Percentiles rank a stretch among this genome's conserved stretches.
phyloP scores from a whole-genome alignment of 2,797 vertebrate genomes.

The Nyctalus aviator region DNA sequence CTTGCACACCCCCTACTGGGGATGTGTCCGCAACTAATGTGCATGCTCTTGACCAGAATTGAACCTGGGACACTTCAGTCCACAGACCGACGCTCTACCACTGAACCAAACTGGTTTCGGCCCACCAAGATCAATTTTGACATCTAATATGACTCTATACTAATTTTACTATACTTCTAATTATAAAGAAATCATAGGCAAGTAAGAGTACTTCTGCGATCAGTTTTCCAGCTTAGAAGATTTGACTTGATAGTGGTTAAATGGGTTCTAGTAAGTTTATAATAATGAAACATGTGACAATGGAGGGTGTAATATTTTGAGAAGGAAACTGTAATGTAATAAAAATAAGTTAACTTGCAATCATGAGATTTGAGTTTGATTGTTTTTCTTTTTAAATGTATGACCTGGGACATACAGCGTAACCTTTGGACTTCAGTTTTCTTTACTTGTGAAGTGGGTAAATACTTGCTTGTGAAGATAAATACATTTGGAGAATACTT shows the following conservation, averaged over 20 bases:
- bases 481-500: constrained; percentile 13
- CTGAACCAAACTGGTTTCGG: too few relatives aligned
- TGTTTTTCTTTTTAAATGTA: background rate
- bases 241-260: constrained; percentile 22
- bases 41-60: too few relatives aligned
- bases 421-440: constrained; percentile 20
- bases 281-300: constrained; percentile 17
- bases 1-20: too few relatives aligned
- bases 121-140: constrained; percentile 39
- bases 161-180: constrained; percentile 13
- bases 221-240: constrained; percentile 19
- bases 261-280: constrained; percentile 7
- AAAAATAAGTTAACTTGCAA: constrained; percentile 27
- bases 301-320: background rate
- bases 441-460: background rate
- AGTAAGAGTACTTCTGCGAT: background rate
- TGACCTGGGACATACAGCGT: background rate
- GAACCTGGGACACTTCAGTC: too few relatives aligned
- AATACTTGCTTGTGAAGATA: constrained; percentile 42
- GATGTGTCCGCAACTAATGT: too few relatives aligned
- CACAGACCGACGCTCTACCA: too few relatives aligned
- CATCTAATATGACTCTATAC: background rate
- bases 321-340: constrained; percentile 16
- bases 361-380: background rate
- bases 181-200: constrained; percentile 18